Evolutionary conservation across 2,113 vertebrate species (phyloP).

Genomic region (Morone chrysops): DNA sequence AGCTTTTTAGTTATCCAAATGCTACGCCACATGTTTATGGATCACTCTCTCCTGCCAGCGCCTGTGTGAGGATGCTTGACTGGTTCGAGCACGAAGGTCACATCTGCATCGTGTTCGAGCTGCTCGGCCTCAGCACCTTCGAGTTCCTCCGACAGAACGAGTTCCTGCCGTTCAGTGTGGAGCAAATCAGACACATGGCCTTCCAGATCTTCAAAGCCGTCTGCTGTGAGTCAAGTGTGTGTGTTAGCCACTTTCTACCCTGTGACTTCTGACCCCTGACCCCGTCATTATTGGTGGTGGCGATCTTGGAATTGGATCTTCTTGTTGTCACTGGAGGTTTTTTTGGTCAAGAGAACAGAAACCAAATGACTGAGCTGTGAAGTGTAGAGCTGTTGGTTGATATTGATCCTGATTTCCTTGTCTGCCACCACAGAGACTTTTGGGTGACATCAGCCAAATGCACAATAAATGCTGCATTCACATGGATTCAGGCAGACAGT

Average conservation of each 20-base stretch:
- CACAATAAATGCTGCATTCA: too few species aligned
- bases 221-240: conserved; percentile 88
- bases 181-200: conserved; percentile 93
- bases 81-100: conserved; percentile 95
- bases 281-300: too few species aligned
- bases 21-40: not conserved
- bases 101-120: conserved; percentile 95
- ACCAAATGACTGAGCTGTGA: too few species aligned
- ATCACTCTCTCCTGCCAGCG: conserved; percentile 50
- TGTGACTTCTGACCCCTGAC: not conserved
- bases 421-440: not conserved
- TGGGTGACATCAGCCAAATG: not conserved
- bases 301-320: not conserved
- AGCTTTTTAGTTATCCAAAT: not conserved
- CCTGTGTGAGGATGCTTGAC: conserved; percentile 94
- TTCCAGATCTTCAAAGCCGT: conserved; percentile 94
- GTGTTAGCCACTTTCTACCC: not conserved
- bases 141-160: conserved; percentile 93
- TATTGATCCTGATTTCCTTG: too few species aligned
- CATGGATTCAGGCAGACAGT: too few species aligned
- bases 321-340: not conserved
- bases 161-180: conserved; percentile 92
- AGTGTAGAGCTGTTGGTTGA: not conserved
- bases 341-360: not conserved
- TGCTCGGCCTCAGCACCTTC: conserved; percentile 93